These are phyloP conservation scores for Paelopatides confundens DNA, from an alignment of 53 echinoderm and acorn worm species.

Conservation along the genomic window DNA sequence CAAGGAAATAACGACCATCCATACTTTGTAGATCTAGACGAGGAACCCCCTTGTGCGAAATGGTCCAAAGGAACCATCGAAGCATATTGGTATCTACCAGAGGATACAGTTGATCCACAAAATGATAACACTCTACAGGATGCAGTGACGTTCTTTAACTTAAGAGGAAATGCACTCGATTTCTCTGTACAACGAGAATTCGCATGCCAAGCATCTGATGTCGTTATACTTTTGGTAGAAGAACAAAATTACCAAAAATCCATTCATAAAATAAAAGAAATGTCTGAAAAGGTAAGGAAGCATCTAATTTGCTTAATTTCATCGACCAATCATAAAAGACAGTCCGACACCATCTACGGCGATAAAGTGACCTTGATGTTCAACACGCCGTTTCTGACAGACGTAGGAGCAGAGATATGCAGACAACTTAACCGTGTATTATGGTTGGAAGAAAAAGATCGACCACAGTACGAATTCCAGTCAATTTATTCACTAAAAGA, in stretches of 20 bases:
- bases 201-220: not conserved
- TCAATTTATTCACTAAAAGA: not conserved
- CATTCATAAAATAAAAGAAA: not conserved
- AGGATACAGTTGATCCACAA: not conserved
- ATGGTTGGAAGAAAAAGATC: not conserved
- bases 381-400: conserved; percentile 4
- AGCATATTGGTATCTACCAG: conserved; percentile 24
- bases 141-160: conserved; percentile 25
- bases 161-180: conserved; percentile 12
- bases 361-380: not conserved
- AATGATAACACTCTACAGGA: not conserved
- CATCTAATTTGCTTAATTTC: conserved; percentile 4
- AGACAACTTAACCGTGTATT: not conserved
- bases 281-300: not conserved
- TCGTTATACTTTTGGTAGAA: not conserved
- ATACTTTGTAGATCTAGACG: conserved; percentile 14
- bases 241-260: not conserved
- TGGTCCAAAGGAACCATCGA: conserved; percentile 39
- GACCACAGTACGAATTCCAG: not conserved
- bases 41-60: conserved; percentile 22
- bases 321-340: not conserved
- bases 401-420: conserved; percentile 12
- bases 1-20: conserved; percentile 43
- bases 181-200: not conserved
- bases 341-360: not conserved